phyloP scores from a whole-genome alignment of 2,888 invertebrate species.

The Psylliodes chrysocephalus region DNA sequence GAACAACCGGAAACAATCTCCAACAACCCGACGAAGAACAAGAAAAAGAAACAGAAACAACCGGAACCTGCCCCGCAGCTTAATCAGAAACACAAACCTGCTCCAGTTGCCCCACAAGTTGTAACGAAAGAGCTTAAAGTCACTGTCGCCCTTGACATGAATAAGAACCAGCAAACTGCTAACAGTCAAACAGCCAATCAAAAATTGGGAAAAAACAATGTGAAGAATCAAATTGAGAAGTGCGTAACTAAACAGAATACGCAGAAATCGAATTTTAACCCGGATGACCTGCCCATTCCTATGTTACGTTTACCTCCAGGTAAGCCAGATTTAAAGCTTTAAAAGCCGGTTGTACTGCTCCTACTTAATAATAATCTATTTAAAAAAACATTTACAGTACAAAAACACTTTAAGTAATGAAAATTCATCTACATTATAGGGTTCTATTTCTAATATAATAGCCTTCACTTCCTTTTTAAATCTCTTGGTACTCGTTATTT shows the following conservation, averaged over 20 bases:
- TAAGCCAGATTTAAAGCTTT: too few species aligned
- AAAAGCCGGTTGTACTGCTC: too few species aligned
- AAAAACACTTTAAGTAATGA: too few species aligned
- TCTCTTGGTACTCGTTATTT: too few species aligned
- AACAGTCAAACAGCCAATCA: conserved; percentile 34
- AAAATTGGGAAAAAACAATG: conserved; percentile 31
- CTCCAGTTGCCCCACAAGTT: conserved; percentile 31
- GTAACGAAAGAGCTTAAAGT: conserved; percentile 57
- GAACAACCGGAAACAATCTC: conserved; percentile 7
- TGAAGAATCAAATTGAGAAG: conserved; percentile 36
- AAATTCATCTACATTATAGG: too few species aligned
- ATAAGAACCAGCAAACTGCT: conserved; percentile 36
- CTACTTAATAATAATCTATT: too few species aligned
- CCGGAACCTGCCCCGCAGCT: background rate
- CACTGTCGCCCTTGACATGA: conserved; percentile 54
- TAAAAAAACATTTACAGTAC: too few species aligned
- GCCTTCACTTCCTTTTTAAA: too few species aligned
- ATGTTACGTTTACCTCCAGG: conserved; percentile 61
- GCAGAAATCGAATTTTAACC: conserved; percentile 43
- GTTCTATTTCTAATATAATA: too few species aligned
- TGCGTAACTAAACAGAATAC: conserved; percentile 41
- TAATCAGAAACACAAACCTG: conserved; percentile 2
- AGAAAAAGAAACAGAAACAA: conserved; percentile 42
- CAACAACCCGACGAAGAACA: conserved; percentile 45
- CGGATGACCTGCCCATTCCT: conserved; percentile 55